Evolutionary conservation across 1,140 invertebrate genomes (phyloP).

Genomic region (Drosophila ohnishii): DNA sequence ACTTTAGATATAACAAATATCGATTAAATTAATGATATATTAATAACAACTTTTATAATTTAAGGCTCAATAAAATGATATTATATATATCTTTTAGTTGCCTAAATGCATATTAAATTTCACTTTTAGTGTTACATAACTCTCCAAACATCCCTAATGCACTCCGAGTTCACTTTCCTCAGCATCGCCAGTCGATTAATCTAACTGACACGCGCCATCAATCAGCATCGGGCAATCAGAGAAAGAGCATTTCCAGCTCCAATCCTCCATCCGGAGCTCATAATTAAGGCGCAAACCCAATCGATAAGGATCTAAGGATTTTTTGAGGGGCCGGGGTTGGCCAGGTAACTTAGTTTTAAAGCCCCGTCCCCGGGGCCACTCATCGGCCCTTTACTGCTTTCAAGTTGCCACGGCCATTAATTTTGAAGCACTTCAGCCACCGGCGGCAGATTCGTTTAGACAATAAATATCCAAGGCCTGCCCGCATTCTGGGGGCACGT

Average conservation of each 20-base stretch:
- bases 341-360: constrained; percentile 43
- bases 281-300: constrained; percentile 40
- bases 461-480: constrained; percentile 52
- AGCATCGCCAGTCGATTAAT: constrained; percentile 18
- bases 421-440: constrained; percentile 43
- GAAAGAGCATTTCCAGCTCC: constrained; percentile 54
- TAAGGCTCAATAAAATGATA: neutral
- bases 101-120: neutral
- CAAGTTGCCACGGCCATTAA: constrained; percentile 55
- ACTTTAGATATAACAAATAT: neutral
- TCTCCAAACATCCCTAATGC: neutral
- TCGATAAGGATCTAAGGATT: constrained; percentile 21
- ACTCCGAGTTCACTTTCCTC: neutral
- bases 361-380: constrained; percentile 21
- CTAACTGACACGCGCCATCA: constrained; percentile 45
- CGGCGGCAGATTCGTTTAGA: constrained; percentile 50
- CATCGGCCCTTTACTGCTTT: constrained; percentile 37
- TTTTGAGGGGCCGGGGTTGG: neutral
- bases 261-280: constrained; percentile 22
- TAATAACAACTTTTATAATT: too few relatives aligned
- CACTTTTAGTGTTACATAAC: neutral
- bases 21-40: neutral
- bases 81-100: neutral
- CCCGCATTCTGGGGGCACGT: constrained; percentile 20
- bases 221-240: constrained; percentile 69